Evolutionary conservation across 2,797 vertebrate genomes (phyloP), one percentile per base, ranked within the genome.

Genomic region (Falco concolor): DNA sequence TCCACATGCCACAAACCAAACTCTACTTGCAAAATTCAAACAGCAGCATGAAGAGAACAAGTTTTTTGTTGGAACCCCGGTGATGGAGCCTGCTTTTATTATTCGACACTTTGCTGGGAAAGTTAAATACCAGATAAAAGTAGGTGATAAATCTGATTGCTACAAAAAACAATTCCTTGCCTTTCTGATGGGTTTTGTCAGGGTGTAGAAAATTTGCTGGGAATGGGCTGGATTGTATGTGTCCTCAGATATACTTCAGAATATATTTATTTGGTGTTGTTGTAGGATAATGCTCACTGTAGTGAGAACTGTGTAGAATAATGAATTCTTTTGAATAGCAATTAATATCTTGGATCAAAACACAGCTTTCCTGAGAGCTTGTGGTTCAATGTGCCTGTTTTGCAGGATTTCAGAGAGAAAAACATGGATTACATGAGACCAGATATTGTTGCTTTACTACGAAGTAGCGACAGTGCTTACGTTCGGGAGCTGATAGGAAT

Each of bases 371-470:
- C 19, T 4, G 3, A 19, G 32, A 61, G 12, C 8, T 13, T 12
- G 4, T 12, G 6, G 5, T 34, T 59, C 64, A 32, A 4, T 1
- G 5, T 8, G 32, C 32, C 44, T 24, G 6, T 91, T 21, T 15
- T 17, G 30, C 96, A 99, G 99, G 99, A 99, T 97, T 99, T 99
- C 97, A 98, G 99, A 24, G 99, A 99, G 98, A 99, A 99, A 93
- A 99, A 99, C 95, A 99, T 99, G 32, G 99, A 99, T 97, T 99
- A 99, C 98, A 99, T 99, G 99, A 98, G 99, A 16, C 99, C 99
- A 0, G 99, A 99, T 92, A 99, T 99, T 1, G 99, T 99, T 78
- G 99, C 99, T 0, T 98, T 99, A 44, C 97, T 99, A 40, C 98
- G 99, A 21, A 98, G 99, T 97, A 99, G 99, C 1, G 99, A 99